Evolutionary conservation across 1,140 invertebrate species (phyloP), one percentile per base, ranked within the genome.

Genomic region (Aricia agestis): DNA sequence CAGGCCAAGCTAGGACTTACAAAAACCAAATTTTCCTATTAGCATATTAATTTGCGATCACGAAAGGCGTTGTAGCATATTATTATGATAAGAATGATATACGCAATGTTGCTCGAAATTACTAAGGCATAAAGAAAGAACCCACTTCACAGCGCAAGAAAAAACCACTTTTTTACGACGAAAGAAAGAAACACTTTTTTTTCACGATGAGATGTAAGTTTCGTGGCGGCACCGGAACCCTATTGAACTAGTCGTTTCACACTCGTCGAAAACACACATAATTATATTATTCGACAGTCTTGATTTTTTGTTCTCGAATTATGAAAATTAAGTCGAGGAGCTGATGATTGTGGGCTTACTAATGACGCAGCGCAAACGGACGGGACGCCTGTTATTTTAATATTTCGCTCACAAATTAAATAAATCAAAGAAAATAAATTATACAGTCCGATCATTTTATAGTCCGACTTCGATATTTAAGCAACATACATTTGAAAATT

Each of bases 161-260:
- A 66, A 68, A 19, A 72, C 52, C 65, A 61, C 69, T 65, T 73
- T 61, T 59, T 61, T 17, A 25, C 25, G 25, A 25, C 25, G 3
- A 25, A 25, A 25, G 25, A 25, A 25, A 25, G 25, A 25, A 0
- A 25, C 25, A 25, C 59, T 63, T 73, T 45, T 77, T 74, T 73
- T 76, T 66, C 69, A 74, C 69, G 69, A 75, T 79, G 75, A 78
- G 69, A 80, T 65, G 72, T 74, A 74, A 68, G 76, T 81, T 79
- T 72, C 69, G 68, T 71, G 58, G 66, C 69, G 45, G 52, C 70
- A 59, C 73, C 74, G 82, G 75, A 75, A 79, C 67, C 76, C 79
- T 82, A 88, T 86, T 87, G 84, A 87, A 86, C 86, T 89, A 84
- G 82, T 87, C 80, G 85, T 89, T 89, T 89, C 82, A 86, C 84